These are phyloP conservation scores for Epicampocera succincta DNA, from an alignment of 2,888 invertebrate species.

Conservation along the genomic window DNA sequence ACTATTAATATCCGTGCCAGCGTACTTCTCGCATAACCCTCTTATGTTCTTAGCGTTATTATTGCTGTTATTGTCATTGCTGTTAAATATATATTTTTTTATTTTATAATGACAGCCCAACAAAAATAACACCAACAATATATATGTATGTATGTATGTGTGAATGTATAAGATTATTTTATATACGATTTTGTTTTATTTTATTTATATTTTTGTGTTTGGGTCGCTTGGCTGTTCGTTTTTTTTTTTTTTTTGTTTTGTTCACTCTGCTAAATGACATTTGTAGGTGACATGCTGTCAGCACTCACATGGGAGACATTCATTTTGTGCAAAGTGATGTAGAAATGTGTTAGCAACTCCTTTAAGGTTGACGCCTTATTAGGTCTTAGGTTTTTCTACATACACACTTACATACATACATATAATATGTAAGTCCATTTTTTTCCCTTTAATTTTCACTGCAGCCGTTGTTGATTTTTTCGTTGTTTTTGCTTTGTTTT, in stretches of 20 bases:
- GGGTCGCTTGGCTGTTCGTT: slow-evolving; percentile 29
- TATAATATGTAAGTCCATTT: slow-evolving; percentile 10
- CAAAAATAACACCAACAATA: slow-evolving; percentile 56
- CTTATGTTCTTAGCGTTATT: slow-evolving; percentile 30
- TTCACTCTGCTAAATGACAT: slow-evolving; percentile 73
- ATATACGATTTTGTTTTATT: slow-evolving; percentile 69
- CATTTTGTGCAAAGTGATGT: slow-evolving; percentile 72
- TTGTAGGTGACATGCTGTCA: slow-evolving; percentile 78
- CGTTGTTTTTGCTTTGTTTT: slow-evolving; percentile 12
- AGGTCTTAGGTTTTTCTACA: slow-evolving; percentile 61
- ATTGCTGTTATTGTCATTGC: slow-evolving; percentile 52
- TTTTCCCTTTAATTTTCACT: slow-evolving; percentile 30
- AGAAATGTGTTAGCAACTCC: slow-evolving; percentile 67
- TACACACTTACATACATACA: too few species aligned
- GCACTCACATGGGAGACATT: slow-evolving; percentile 77
- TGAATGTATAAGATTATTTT: slow-evolving; percentile 40
- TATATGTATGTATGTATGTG: not conserved
- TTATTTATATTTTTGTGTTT: slow-evolving; percentile 37
- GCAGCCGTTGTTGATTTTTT: slow-evolving; percentile 14
- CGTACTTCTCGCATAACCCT: not conserved
- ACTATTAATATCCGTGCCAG: too few species aligned
- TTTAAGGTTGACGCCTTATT: slow-evolving; percentile 70
- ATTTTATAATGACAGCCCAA: slow-evolving; percentile 66
- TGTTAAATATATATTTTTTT: slow-evolving; percentile 65
- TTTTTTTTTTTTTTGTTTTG: too few species aligned